Evolutionary conservation across 2,888 invertebrate species (phyloP), one percentile per base, ranked within the genome.

Genomic region (Camponotus fellah): DNA sequence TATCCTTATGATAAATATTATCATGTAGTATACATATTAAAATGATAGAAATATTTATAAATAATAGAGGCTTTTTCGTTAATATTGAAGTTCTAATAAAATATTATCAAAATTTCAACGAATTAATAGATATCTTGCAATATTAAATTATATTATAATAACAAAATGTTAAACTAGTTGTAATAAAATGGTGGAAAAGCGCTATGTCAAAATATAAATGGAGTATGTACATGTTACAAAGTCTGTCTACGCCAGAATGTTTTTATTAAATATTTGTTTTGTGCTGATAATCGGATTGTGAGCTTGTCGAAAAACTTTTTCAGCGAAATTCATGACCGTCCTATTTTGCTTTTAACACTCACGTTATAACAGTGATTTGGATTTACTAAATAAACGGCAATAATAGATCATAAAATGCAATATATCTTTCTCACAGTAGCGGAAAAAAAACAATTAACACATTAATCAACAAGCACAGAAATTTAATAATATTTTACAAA

Each of bases 91-190:
- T 21, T 69, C 5, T 69, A 58, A 46, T n/a, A 3, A 9, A 46
- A 60, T 80, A 71, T 69, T 34, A 34, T 17, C 21, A 37, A 49
- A 80, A 71, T 43, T 46, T 10, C 37, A 26, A 49, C n/a, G 10
- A 60, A 49, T 56, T 68, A 68, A 26, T 68, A 71, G 2, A 37
- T 37, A 79, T 60, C 6, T 60, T 21, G 56, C 68, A 60, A 80
- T 60, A 80, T 69, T 71, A 34, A 46, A 79, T 69, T 68, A 69
- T 34, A n/a, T 34, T 69, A n/a, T 80, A 71, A 60, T 49, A n/a
- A 17, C 60, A 58, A 80, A 58, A 46, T 46, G 60, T 71, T 80
- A 46, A 26, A 46, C 26, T 60, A 46, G 34, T 60, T 60, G 21
- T 49, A 46, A 71, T 46, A 34, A 71, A 46, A 71, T 71, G 49